Conservation (phyloP, 1,140 invertebrate species). For the Planococcus citri region DNA sequence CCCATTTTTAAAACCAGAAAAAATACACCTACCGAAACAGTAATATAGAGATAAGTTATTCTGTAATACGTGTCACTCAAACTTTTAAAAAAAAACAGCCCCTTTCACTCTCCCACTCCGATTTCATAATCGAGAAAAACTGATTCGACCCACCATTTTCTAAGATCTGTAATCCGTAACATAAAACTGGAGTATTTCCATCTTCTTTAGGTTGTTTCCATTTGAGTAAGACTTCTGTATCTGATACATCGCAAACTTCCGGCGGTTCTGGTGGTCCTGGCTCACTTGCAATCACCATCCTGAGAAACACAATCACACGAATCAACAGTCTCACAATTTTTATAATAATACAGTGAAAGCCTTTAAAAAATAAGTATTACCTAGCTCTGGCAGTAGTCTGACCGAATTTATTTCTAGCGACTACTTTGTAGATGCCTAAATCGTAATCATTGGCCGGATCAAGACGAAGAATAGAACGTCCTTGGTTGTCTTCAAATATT, state of each 20-base stretch:
- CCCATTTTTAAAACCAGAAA: neutral
- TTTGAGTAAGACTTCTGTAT: conserved; percentile 69
- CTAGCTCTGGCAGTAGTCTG: conserved; percentile 56
- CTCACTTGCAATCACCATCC: conserved; percentile 55
- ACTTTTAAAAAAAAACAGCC: neutral
- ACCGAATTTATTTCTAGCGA: conserved; percentile 74
- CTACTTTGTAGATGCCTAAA: conserved; percentile 87
- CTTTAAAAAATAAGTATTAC: conserved; percentile 24
- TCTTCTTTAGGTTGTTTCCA: conserved; percentile 80
- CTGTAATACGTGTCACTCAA: neutral
- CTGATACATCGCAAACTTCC: conserved; percentile 64
- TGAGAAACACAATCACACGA: too few species aligned
- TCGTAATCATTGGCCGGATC: conserved; percentile 64
- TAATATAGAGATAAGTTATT: neutral
- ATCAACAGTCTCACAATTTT: neutral
- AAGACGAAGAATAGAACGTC: conserved; percentile 62
- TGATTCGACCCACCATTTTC: conserved; percentile 34
- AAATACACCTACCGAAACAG: neutral
- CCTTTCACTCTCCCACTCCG: too few species aligned
- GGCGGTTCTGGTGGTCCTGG: conserved; percentile 79
- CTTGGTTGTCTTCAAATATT: conserved; percentile 58
- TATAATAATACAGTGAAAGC: neutral
- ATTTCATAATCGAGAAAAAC: neutral
- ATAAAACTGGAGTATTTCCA: conserved; percentile 68
- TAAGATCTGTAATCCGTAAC: conserved; percentile 73